phyloP scores from a whole-genome alignment of 1,140 invertebrate species.

The Phymorhynchus buccinoides region DNA sequence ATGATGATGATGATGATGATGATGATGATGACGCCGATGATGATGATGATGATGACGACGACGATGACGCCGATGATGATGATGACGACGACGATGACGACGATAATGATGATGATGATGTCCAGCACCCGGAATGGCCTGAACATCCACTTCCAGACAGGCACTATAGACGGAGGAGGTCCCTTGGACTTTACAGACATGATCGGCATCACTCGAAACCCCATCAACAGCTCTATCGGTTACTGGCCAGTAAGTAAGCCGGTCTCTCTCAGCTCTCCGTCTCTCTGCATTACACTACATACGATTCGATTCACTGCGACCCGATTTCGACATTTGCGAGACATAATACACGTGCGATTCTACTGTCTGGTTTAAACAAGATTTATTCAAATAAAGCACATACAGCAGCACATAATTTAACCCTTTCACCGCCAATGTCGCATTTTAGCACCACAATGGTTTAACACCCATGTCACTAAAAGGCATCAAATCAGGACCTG shows the following conservation, averaged over 20 bases:
- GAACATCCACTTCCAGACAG: too few relatives aligned
- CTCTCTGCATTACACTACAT: background rate
- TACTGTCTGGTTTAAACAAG: background rate
- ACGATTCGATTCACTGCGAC: background rate
- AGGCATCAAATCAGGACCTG: too few relatives aligned
- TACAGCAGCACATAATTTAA: background rate
- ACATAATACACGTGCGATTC: background rate
- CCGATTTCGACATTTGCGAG: background rate
- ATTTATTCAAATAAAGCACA: too few relatives aligned
- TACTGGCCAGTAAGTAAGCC: too few relatives aligned
- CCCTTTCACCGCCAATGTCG: too few relatives aligned
- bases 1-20: background rate
- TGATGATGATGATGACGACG: background rate
- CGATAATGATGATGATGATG: conserved; percentile 26
- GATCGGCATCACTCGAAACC: background rate
- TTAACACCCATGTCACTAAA: too few relatives aligned
- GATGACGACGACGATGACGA: background rate
- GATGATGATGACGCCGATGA: background rate
- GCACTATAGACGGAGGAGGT: background rate
- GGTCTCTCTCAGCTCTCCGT: too few relatives aligned
- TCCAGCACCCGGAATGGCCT: too few relatives aligned
- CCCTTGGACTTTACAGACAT: background rate
- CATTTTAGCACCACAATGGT: too few relatives aligned
- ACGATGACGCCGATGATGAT: background rate
- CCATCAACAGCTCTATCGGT: background rate